Evolutionary conservation across 2,113 vertebrate species (phyloP), one percentile per base, ranked within the genome.

Genomic region (Caloenas nicobarica): DNA sequence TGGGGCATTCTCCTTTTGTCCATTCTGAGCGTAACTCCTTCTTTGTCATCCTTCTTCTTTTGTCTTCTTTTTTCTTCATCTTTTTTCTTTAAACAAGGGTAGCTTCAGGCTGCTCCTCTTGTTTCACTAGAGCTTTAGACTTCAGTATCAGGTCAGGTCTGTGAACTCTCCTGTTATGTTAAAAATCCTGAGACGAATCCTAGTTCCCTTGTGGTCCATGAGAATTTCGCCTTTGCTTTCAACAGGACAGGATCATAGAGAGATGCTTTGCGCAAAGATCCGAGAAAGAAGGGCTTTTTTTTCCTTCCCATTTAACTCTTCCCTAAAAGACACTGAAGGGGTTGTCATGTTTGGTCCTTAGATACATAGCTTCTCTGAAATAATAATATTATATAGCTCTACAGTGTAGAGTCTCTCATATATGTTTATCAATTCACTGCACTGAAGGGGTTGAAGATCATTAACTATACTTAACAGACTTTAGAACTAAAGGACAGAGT

Each of bases 141-240:
- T 74, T 71, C 51, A 48, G 24, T 51, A 48, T 70, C 44, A 62
- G 71, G n/a, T 94, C 22, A 48, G 23, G 29, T 88, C 29, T 64
- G n/a, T 68, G 88, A 95, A 77, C 23, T 85, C 11, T 83, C 2
- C 38, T 79, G 10, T 66, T 65, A 38, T 14, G 5, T 53, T 68
- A 88, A 87, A 95, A 93, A 86, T 13, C 7, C 5, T 68, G 33
- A 93, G 40, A 58, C 8, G 91, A 95, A 88, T 60, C 9, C 15
- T 46, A 33, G 3, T 48, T 58, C 38, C 12, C 36, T 77, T 73
- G n/a, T 12, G 66, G 33, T 26, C 31, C 29, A 14, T 71, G 26
- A 60, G 36, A 93, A 83, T 88, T 91, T 86, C 81, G 13, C 26
- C 21, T 89, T 90, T 86, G 56, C 82, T 71, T 93, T 80, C 74